Conservation (phyloP, 1,140 invertebrate species). For the Heliothis virescens region DNA sequence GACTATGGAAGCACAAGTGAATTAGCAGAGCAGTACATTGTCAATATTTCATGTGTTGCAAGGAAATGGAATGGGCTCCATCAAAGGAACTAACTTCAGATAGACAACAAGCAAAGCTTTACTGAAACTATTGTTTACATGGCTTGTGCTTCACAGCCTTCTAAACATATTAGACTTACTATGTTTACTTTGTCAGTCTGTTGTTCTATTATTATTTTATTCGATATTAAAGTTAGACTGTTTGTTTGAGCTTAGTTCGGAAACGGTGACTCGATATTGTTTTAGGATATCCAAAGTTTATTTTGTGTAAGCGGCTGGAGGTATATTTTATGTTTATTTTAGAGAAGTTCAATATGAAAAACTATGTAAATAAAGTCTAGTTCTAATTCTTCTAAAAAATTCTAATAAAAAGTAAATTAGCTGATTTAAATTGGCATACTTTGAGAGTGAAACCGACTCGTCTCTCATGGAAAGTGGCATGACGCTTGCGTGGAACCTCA, state of each 20-base stretch:
- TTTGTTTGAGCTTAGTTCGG: slow-evolving; percentile 21
- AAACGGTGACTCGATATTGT: slow-evolving; percentile 32
- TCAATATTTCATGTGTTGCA: too few relatives aligned
- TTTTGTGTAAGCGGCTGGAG: not conserved
- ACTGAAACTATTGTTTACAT: slow-evolving; percentile 33
- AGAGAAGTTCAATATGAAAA: slow-evolving; percentile 1
- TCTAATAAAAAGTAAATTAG: too few relatives aligned
- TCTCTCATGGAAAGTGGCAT: too few relatives aligned
- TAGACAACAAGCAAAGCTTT: slow-evolving; percentile 30
- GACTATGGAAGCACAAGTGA: too few relatives aligned
- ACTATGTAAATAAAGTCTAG: too few relatives aligned
- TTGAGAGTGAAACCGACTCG: too few relatives aligned
- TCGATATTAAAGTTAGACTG: slow-evolving; percentile 17
- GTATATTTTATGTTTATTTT: slow-evolving; percentile 22
- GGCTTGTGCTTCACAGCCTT: slow-evolving; percentile 28
- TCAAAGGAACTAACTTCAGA: slow-evolving; percentile 34
- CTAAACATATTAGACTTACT: not conserved
- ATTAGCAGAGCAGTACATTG: too few relatives aligned
- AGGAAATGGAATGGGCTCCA: too few relatives aligned
- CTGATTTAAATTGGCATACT: too few relatives aligned
- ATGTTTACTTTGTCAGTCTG: slow-evolving; percentile 23
- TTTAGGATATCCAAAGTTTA: slow-evolving; percentile 25
- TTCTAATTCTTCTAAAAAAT: too few relatives aligned
- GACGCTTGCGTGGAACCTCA: too few relatives aligned
- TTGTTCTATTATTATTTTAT: slow-evolving; percentile 39